Evolutionary conservation across 2,888 invertebrate genomes (phyloP).

Genomic region (Lamellibrachia satsuma): DNA sequence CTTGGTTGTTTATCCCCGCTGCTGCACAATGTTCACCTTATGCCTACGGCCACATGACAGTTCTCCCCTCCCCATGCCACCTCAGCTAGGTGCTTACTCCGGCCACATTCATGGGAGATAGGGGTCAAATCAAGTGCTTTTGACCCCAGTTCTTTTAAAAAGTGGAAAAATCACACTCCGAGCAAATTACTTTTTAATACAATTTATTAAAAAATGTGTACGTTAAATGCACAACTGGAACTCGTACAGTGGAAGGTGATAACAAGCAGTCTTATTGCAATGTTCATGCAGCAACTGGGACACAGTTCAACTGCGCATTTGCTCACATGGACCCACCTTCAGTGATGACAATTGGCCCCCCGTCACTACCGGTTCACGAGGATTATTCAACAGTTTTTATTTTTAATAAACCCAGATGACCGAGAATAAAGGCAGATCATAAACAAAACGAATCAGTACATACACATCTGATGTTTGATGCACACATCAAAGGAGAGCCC

Average conservation of each 20-base stretch:
- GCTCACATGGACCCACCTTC: background rate
- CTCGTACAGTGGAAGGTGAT: background rate
- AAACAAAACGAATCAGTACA: background rate
- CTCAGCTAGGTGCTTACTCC: background rate
- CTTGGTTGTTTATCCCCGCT: background rate
- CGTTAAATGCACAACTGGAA: background rate
- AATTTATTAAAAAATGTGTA: background rate
- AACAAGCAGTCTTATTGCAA: background rate
- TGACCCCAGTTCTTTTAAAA: background rate
- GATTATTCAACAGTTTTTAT: background rate
- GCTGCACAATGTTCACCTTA: background rate
- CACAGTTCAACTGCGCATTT: background rate
- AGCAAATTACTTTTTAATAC: background rate
- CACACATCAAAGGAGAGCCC: background rate
- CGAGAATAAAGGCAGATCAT: background rate
- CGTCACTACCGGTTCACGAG: no score
- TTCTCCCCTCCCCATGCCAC: background rate
- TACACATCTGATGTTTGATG: background rate
- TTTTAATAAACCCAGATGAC: background rate
- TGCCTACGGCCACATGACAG: background rate
- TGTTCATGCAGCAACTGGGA: background rate
- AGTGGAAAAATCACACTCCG: background rate
- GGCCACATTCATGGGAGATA: background rate
- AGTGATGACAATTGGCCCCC: no score
- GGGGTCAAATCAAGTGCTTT: background rate